These are phyloP conservation scores for Brienomyrus brachyistius DNA, from an alignment of 2,113 vertebrate species.

Conservation along the genomic window DNA sequence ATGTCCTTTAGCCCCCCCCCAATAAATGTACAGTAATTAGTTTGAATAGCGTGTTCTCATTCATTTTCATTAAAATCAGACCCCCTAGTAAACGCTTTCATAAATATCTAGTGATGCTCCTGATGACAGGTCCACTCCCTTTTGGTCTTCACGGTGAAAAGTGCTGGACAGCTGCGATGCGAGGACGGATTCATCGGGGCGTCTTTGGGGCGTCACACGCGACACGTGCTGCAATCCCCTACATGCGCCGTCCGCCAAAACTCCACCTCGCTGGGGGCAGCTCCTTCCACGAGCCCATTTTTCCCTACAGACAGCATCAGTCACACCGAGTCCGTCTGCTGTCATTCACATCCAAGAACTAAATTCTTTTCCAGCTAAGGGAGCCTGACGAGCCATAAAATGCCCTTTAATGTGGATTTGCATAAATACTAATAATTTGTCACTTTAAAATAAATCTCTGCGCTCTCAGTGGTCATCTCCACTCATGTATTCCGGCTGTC, in stretches of 20 bases:
- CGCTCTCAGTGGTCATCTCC: conserved; percentile 14
- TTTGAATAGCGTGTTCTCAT: neutral
- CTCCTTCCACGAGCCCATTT: neutral
- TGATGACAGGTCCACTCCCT: neutral
- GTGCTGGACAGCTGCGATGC: neutral
- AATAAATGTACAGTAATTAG: neutral
- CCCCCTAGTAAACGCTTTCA: neutral
- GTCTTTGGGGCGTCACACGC: too few species aligned
- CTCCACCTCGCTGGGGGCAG: neutral
- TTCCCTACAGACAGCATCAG: conserved; percentile 50
- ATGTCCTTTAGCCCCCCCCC: neutral
- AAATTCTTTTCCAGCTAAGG: conserved; percentile 42
- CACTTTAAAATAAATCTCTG: conserved; percentile 46
- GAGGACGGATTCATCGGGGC: neutral
- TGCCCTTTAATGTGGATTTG: conserved; percentile 56
- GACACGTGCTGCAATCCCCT: neutral
- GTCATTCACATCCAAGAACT: conserved; percentile 44
- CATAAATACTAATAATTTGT: conserved; percentile 49
- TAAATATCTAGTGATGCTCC: neutral
- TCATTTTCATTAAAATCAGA: neutral
- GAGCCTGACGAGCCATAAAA: conserved; percentile 44
- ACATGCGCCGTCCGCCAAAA: neutral
- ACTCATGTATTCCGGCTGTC: conserved; percentile 35
- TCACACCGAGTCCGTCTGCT: conserved; percentile 49
- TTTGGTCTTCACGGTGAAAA: neutral